Base-by-base conservation (phyloP, 2,888 invertebrate species). In the Salticus scenicus region DNA sequence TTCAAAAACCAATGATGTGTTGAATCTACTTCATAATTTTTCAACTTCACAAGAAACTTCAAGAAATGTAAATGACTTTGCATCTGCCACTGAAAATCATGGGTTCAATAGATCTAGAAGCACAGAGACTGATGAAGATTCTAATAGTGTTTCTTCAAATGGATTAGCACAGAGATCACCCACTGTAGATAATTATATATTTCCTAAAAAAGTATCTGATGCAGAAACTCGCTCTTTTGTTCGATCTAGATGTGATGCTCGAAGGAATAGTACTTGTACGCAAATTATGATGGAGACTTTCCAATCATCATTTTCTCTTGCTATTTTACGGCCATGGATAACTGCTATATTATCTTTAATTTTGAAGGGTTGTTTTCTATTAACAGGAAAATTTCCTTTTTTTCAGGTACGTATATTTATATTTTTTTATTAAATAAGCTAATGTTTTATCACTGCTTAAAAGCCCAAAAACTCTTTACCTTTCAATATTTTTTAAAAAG, bases 131-230 rank as follows among this genome's bases (percentile, higher is more conserved):
- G 57, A n/a, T 24, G 66, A 66, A n/a, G 66, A 66, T n/a, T 33
- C 14, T 20, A 31, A 66, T 17, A 28, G 12, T 1, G 10, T 14
- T 28, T 64, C 85, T 31, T 17, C 71, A 17, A 86, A 80, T 80
- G 86, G 80, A 33, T 30, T 66, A 64, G 64, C 69, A 28, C 33
- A 75, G 67, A 72, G 80, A 17, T 33, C 77, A 20, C 42, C 17
- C 28, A 24, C 66, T 17, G 28, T 75, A 20, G 80, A 87, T 73
- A 20, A 57, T 20, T 85, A 87, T 64, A 67, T 72, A 64, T 87
- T 87, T 51, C 87, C 87, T 4, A 87, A 87, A 64, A 87, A 87
- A 70, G 85, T 87, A 33, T 87, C 87, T 20, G 85, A 85, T 85
- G 85, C 85, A 41, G 87, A 87, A 66, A 85, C 80, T 7, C 73